Base-by-base conservation (phyloP, 2,113 vertebrate species). In the Mastomys coucha region DNA sequence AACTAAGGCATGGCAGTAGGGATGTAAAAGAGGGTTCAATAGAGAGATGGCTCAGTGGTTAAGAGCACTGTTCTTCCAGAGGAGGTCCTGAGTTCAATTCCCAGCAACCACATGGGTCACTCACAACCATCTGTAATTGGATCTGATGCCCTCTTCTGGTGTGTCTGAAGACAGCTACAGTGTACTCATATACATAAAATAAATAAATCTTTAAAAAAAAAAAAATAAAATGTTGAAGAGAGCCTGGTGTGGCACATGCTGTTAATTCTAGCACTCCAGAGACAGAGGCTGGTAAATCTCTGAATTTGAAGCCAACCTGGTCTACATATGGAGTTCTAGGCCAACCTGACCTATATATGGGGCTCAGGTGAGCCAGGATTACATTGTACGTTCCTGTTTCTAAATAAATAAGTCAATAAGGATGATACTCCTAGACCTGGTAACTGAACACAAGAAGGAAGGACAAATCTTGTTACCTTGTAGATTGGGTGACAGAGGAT, bases 341-440 rank as follows among this genome's bases (percentile, higher is more conserved):
- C 19, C 63, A 36, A 4, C 39, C 60, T 45, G 63, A 31, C 33
- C 63, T 69, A 49, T 5, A 39, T 42, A 63, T 17, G 58, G 49
- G 36, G 65, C n/a, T 70, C 65, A 87, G 42, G 84, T 28, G 31
- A 51, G 63, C 63, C 28, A 69, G 63, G 42, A 22, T 33, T 87
- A 36, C 42, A 69, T 33, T 65, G 31, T 7, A 70, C 80, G 5
- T 4, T 65, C 39, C 60, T 65, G 1, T 85, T 20, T 72, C 63
- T 84, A 86, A 72, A 49, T 75, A 89, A 72, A 39, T 39, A 82
- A 60, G 56, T 84, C 80, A 49, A n/a, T 90, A 80, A 84, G 51
- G 84, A 94, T n/a, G 78, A 45, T 39, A 95, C 80, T 82, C 60
- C 20, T 45, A 82, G 91, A 73, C 60, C 60, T 94, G 49, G 53